Evolutionary conservation across 92 coral and sea anemone species (phyloP), one percentile per base, ranked within the genome.

Genomic region (Metridium senile): DNA sequence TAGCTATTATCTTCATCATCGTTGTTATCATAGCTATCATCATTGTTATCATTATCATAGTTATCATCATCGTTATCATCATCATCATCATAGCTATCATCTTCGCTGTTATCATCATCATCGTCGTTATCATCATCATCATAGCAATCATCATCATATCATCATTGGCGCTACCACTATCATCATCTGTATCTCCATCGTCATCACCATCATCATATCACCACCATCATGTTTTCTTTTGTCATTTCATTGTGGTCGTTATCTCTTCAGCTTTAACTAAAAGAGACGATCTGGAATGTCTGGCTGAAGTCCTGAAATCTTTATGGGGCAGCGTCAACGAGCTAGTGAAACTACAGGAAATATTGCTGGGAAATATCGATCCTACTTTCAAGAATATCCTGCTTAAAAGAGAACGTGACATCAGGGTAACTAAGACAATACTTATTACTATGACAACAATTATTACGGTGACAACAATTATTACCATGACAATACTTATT

Each of bases 211-310:
- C 13, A 13, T 39, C 49, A 39, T 13, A 39, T 39, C 49, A 39
- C 6, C 13, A 39, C 13, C 49, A 39, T 39, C 49, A 39, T 39
- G n/a, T n/a, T n/a, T n/a, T n/a, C n/a, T n/a, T n/a, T n/a, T n/a
- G n/a, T n/a, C n/a, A n/a, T 39, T 4, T 13, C 49, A 39, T 39
- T 39, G 49, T 39, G 8, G 13, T 39, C 49, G 13, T 39, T 13
- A 39, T 39, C 49, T 4, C 49, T 39, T 30, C 21, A 72, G 76
- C 66, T 13, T 6, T 72, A 2, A 30, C 8, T 11, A 72, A 56
- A 22, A 53, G 62, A 22, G 76, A 72, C 29, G 21, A 72, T 0
- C 27, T 72, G 64, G 65, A 72, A 20, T 72, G 76, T 31, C 76
- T 72, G 23, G 34, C 76, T 18, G 62, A 72, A 30, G 66, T 72